These are phyloP conservation scores for Corticium candelabrum DNA, from an alignment of 37 sponge, comb jelly and placozoan genomes.

Conservation along the genomic window DNA sequence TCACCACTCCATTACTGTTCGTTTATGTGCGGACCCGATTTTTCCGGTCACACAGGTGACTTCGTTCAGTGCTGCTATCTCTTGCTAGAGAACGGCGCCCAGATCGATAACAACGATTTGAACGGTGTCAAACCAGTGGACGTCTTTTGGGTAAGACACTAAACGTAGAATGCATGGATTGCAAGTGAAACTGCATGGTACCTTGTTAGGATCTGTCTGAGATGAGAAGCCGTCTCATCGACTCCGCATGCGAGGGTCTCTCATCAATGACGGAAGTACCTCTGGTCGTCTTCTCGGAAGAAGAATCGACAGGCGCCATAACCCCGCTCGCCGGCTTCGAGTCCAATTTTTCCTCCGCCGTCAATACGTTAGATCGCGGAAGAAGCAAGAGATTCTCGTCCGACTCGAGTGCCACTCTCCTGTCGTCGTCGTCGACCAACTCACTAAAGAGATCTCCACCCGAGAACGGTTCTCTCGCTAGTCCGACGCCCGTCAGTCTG, in stretches of 20 bases:
- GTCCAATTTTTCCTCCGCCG: neutral
- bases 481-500: too few species aligned
- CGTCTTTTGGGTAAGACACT: neutral
- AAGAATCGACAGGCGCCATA: neutral
- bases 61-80: neutral
- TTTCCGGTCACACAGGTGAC: neutral
- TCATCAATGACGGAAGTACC: neutral
- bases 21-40: too few species aligned
- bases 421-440: constrained; percentile 1
- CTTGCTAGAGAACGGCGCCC: neutral
- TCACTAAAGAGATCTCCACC: too few species aligned
- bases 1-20: neutral
- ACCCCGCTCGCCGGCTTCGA: neutral
- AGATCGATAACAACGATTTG: neutral
- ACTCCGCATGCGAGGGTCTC: neutral
- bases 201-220: neutral
- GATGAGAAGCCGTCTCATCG: neutral
- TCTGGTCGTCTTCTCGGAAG: neutral
- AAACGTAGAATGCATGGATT: too few species aligned
- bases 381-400: neutral
- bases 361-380: neutral
- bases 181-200: too few species aligned
- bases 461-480: neutral
- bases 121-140: neutral
- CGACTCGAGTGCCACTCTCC: neutral